A percentile compares a stretch with the other conserved stretches of the same genome.
phyloP scores from a whole-genome alignment of 2,113 vertebrate genomes.

The Apodemus sylvaticus region DNA sequence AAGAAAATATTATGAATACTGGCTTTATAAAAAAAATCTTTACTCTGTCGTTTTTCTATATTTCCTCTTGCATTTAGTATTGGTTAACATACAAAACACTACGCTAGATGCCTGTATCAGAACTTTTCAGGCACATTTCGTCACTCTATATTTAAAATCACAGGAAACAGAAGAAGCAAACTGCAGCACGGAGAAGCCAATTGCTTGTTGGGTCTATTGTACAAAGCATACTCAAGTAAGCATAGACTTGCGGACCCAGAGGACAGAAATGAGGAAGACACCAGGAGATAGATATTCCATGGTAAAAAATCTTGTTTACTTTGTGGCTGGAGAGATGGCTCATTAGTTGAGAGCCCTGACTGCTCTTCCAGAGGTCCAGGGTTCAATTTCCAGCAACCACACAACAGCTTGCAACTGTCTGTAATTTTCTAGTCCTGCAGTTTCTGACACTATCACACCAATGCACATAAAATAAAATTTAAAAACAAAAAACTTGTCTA shows the following conservation, averaged over 20 bases:
- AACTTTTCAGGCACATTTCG: conserved; percentile 21
- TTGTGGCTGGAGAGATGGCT: too few species aligned
- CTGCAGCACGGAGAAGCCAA: background rate
- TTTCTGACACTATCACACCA: too few species aligned
- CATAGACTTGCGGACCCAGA: background rate
- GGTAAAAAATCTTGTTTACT: background rate
- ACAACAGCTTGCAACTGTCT: too few species aligned
- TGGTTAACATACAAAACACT: background rate
- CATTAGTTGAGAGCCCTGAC: too few species aligned
- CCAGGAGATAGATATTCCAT: background rate
- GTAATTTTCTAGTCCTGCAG: too few species aligned
- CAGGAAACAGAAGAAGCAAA: background rate
- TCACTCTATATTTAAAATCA: conserved; percentile 26
- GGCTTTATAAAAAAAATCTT: background rate
- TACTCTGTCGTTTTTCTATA: background rate
- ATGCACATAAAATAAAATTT: too few species aligned
- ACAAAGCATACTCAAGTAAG: background rate
- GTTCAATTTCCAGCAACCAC: too few species aligned
- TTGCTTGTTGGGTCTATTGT: background rate
- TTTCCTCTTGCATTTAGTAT: background rate
- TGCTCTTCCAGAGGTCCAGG: too few species aligned
- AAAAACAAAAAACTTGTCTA: background rate
- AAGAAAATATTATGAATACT: background rate
- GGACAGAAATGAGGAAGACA: background rate
- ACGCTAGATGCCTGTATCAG: background rate